Conservation (phyloP, 2,888 invertebrate genomes). For the Timema podura region DNA sequence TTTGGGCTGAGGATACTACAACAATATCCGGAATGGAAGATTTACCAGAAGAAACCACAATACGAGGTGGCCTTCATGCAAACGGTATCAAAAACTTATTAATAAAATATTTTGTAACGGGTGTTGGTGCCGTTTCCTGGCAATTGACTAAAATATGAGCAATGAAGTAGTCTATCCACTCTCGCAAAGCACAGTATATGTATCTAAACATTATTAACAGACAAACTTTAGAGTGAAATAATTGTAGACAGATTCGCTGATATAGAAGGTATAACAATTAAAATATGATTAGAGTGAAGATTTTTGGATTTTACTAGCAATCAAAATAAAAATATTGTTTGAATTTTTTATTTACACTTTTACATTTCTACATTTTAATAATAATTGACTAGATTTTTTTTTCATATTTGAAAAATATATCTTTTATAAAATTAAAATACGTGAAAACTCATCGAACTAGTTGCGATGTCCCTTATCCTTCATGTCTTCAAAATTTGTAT, state of each 20-base stretch:
- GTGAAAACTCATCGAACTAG: too few species aligned
- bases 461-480: too few species aligned
- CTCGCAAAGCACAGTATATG: background rate
- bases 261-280: too few species aligned
- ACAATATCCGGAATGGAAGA: constrained; percentile 32
- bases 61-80: constrained; percentile 29
- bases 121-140: constrained; percentile 28
- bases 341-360: too few species aligned
- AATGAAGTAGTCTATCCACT: background rate
- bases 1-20: constrained; percentile 31
- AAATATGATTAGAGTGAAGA: too few species aligned
- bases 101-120: constrained; percentile 27
- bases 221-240: background rate
- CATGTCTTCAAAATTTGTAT: constrained; percentile 7
- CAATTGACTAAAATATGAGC: constrained; percentile 30
- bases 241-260: too few species aligned
- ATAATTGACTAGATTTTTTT: too few species aligned
- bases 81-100: constrained; percentile 32
- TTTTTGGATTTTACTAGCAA: too few species aligned
- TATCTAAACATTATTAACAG: background rate
- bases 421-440: too few species aligned
- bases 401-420: too few species aligned
- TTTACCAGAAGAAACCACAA: constrained; percentile 24
- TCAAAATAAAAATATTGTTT: too few species aligned
- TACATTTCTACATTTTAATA: too few species aligned